These are phyloP conservation scores for Heliconius cydno DNA, from an alignment of 2,888 invertebrate species.

Conservation along the genomic window DNA sequence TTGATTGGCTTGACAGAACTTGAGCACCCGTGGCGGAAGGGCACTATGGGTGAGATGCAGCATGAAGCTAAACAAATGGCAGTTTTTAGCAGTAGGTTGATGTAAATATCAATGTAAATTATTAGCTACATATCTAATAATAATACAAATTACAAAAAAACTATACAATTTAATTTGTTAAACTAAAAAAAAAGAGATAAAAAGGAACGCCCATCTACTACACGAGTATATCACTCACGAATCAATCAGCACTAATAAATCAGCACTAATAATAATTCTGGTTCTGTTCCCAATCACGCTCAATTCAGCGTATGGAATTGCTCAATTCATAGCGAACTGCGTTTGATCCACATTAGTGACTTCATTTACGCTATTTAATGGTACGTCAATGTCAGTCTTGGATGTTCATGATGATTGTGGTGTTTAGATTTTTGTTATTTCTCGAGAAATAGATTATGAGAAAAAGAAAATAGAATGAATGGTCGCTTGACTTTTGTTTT, in stretches of 20 bases:
- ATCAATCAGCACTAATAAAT: conserved; percentile 47
- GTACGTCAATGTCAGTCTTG: conserved; percentile 20
- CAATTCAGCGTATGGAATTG: conserved; percentile 46
- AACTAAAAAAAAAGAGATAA: conserved; percentile 1
- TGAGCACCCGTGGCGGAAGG: too few relatives aligned
- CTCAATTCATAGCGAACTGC: conserved; percentile 41
- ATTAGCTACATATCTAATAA: too few relatives aligned
- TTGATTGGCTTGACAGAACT: too few relatives aligned
- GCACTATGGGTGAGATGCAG: too few relatives aligned
- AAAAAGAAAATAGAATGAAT: too few relatives aligned
- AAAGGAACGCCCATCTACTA: not conserved
- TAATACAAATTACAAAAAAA: not conserved
- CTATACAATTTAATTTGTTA: not conserved
- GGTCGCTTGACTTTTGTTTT: too few relatives aligned
- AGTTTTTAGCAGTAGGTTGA: too few relatives aligned
- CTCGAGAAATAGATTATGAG: too few relatives aligned
- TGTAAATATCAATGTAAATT: too few relatives aligned
- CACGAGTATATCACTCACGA: conserved; percentile 30
- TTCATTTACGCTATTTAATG: conserved; percentile 27
- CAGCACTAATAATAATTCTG: conserved; percentile 46
- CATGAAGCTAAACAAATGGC: too few relatives aligned
- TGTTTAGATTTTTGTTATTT: too few relatives aligned
- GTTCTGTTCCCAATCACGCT: conserved; percentile 46
- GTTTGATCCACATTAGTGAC: conserved; percentile 34
- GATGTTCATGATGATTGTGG: not conserved